Base-by-base conservation (phyloP, 2,888 invertebrate species). In the Camponotus fellah region DNA sequence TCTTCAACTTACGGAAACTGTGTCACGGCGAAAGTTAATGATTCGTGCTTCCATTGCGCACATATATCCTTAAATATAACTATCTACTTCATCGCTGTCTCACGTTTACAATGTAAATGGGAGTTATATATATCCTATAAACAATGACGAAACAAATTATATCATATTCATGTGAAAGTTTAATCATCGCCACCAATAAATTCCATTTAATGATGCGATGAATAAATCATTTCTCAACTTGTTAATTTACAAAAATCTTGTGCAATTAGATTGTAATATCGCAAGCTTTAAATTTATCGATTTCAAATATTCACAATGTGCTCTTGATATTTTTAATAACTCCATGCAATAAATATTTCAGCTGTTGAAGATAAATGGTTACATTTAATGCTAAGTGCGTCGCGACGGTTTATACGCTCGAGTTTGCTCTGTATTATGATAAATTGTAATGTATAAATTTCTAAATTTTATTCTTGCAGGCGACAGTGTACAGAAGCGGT, bases 401-500 rank as follows among this genome's bases (percentile, higher is more conserved):
- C 26, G 26, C 21, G 53, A 65, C 32, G 21, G 9, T 53, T 53
- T 71, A 40, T 26, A 40, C 17, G n/a, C 56, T 6, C 17, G 6
- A 58, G n/a, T 26, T 17, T 40, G 3, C 8, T 17, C 1, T 32
- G 4, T 6, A 43, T n/a, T 32, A 14, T 9, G 10, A 2, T 12
- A 17, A 53, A 77, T 71, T 56, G 65, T 32, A 68, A 14, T 32
- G 34, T 17, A 58, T n/a, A 4, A 21, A 40, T 64, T 49, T 53
- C 2, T 6, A 17, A 53, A 53, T 53, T 56, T 34, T 53, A 76
- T 72, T 65, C 83, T 96, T 96, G 60, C 96, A 98, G 98, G 97
- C 98, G 94, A 98, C 98, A 91, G 98, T 98, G 93, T 98, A 98
- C 95, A 97, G 98, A 96, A 98, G 98, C 95, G 98, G 98, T 92